A percentile compares a stretch with the other conserved stretches of the same genome.
Evolutionary conservation across 2,797 vertebrate genomes (phyloP).

Genomic region (Tokudaia muenninki): DNA sequence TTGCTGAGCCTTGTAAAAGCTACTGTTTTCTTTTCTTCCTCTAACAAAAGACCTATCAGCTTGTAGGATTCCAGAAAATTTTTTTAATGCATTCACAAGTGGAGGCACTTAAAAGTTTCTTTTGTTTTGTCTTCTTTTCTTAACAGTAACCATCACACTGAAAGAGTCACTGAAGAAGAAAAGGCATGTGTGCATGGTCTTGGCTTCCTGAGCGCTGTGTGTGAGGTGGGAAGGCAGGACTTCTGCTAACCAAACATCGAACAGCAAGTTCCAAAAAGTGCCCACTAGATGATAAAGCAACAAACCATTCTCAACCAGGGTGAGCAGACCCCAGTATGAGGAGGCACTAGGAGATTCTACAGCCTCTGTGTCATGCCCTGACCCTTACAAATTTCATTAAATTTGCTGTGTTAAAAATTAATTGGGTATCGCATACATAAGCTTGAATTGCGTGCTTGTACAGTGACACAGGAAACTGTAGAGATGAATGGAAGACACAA

Average conservation of each 20-base stretch:
- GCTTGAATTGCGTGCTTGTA: neutral
- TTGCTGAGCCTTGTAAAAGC: slow-evolving; percentile 73
- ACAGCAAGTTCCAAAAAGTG: neutral
- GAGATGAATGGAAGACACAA: neutral
- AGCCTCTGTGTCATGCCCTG: neutral
- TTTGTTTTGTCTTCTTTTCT: slow-evolving; percentile 19
- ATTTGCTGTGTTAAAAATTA: slow-evolving; percentile 39
- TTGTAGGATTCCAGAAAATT: slow-evolving; percentile 46
- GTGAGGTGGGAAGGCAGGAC: neutral
- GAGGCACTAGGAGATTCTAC: neutral
- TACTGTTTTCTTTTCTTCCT: slow-evolving; percentile 76
- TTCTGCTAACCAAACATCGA: neutral
- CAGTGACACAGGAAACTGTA: neutral
- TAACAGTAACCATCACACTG: neutral
- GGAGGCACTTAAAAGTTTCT: slow-evolving; percentile 48
- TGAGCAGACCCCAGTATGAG: neutral
- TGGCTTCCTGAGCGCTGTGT: neutral
- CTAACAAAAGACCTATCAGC: slow-evolving; percentile 68
- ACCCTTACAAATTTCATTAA: neutral
- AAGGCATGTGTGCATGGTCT: neutral
- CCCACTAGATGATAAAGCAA: neutral
- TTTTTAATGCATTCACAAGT: slow-evolving; percentile 31
- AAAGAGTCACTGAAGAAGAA: slow-evolving; percentile 34
- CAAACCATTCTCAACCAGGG: neutral
- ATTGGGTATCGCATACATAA: neutral